Evolutionary conservation across 1,140 invertebrate genomes (phyloP).

Genomic region (Papilio polyxenes): DNA sequence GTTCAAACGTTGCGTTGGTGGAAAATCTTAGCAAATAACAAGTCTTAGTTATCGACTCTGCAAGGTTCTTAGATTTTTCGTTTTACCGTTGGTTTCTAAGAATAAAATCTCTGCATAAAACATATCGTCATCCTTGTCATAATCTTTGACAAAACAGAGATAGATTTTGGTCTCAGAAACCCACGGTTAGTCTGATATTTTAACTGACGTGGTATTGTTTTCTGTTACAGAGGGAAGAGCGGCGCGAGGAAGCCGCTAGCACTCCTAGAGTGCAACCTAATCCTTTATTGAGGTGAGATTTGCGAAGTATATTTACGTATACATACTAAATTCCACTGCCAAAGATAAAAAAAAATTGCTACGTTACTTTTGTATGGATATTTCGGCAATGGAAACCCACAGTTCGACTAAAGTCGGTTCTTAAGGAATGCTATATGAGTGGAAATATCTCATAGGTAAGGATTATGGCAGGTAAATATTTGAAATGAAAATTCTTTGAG

Average conservation of each 20-base stretch:
- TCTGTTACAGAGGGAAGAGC: constrained; percentile 65
- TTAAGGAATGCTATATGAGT: neutral
- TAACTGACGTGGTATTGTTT: constrained; percentile 33
- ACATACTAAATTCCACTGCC: too few relatives aligned
- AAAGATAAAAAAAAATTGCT: too few relatives aligned
- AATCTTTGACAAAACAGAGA: too few relatives aligned
- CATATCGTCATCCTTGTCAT: too few relatives aligned
- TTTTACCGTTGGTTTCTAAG: too few relatives aligned
- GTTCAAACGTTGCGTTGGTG: too few relatives aligned
- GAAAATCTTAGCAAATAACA: too few relatives aligned
- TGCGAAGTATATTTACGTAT: neutral
- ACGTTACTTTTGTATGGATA: neutral
- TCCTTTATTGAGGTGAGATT: constrained; percentile 67
- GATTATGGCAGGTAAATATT: neutral
- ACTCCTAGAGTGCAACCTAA: constrained; percentile 65
- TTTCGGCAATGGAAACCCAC: neutral
- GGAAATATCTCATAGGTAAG: neutral
- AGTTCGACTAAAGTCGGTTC: neutral
- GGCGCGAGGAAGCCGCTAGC: constrained; percentile 61
- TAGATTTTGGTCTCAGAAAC: too few relatives aligned
- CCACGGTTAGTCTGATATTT: neutral
- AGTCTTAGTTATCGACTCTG: too few relatives aligned
- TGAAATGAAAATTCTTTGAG: neutral
- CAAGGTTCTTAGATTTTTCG: too few relatives aligned
- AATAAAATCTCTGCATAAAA: too few relatives aligned